A percentile compares a stretch with the other conserved stretches of the same genome.
phyloP scores from a whole-genome alignment of 2,888 invertebrate species.

The Oligia latruncula region DNA sequence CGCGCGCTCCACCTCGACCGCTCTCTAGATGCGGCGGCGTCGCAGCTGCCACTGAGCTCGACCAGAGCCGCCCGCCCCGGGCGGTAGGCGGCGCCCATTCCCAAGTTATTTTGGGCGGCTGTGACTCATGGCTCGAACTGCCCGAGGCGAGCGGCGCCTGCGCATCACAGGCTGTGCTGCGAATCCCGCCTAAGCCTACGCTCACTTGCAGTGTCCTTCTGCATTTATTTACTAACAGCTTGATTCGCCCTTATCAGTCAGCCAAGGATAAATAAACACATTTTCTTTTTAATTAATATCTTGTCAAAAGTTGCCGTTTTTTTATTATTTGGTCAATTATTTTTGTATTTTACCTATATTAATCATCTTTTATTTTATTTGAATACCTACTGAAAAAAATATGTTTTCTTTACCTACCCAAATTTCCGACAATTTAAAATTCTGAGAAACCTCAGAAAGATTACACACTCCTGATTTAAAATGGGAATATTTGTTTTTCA shows the following conservation, averaged over 20 bases:
- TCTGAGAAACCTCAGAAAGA: neutral
- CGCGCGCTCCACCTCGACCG: conserved; percentile 83
- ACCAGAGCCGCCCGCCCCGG: conserved; percentile 87
- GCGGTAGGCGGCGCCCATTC: conserved; percentile 89
- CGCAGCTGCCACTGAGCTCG: conserved; percentile 88
- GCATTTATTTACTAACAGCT: conserved; percentile 20
- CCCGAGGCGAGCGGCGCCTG: conserved; percentile 83
- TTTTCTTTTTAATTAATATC: neutral
- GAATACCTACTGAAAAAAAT: neutral
- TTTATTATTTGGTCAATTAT: neutral
- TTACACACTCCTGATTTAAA: neutral
- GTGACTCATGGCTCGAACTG: conserved; percentile 87
- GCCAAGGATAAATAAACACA: neutral
- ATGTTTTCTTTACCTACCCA: neutral
- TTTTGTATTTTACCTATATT: neutral
- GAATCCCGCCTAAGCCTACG: conserved; percentile 75
- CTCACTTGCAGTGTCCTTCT: conserved; percentile 25
- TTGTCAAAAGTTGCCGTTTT: neutral
- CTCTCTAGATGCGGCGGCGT: conserved; percentile 88
- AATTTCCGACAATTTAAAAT: neutral
- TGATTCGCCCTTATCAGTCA: neutral
- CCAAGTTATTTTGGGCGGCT: conserved; percentile 86
- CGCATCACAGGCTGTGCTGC: conserved; percentile 83
- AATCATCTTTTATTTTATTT: neutral
- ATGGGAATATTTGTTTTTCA: neutral